Evolutionary conservation across 2,888 invertebrate species (phyloP), one percentile per base, ranked within the genome.

Genomic region (Octonoba sinensis): DNA sequence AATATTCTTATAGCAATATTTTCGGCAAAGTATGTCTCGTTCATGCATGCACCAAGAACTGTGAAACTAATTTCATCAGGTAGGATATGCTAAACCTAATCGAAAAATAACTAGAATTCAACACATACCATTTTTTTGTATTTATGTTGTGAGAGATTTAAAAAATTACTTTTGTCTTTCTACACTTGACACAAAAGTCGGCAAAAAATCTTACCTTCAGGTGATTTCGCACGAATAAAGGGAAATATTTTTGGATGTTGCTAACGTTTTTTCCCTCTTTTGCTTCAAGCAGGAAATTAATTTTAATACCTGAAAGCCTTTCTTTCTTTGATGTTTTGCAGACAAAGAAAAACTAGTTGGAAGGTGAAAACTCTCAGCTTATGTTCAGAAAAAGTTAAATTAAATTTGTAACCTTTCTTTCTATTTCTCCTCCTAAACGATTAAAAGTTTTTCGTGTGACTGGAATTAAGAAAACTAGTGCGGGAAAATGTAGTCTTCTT

Each of bases 391-490:
- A 75, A 75, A 75, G 65, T 75, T 67, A 67, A 75, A 75, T 75
- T 75, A 75, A 75, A 75, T 75, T 75, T 75, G 75, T 60, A 67
- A 67, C 67, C 49, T 60, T 67, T 65, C 65, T 75, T 75, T 75
- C 56, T 75, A 57, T 67, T 75, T 75, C 67, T 67, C 59, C 60
- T 67, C 60, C 59, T 51, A 75, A 75, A 59, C 75, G 67, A 75
- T 75, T 75, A 75, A 67, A 64, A 46, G 66, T 75, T 75, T 75
- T 67, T 67, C 75, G 75, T 75, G 75, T 67, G 67, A 75, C 67
- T 67, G 66, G 75, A 75, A 75, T 75, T 75, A 75, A 75, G 67
- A 75, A 75, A 75, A 75, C 59, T 64, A 22, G 59, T 60, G 36
- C 22, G 60, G 67, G 67, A 74, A 74, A 66, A 75, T 59, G 59